Evolutionary conservation across 2,113 vertebrate genomes (phyloP).

Genomic region (Spheniscus mendiculus): DNA sequence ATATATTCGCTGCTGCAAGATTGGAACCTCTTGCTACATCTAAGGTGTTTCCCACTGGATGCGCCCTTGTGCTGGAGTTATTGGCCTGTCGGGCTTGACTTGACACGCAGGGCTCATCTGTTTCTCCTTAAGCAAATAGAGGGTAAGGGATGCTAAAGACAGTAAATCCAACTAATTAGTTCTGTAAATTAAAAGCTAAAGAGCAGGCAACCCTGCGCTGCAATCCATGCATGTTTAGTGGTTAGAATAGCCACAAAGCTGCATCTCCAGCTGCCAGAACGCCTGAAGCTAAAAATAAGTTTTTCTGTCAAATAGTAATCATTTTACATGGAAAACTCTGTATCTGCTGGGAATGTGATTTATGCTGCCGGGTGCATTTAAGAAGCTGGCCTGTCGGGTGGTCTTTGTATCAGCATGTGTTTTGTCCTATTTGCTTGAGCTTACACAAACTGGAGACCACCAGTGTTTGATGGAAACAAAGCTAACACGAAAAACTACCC

Average conservation of each 20-base stretch:
- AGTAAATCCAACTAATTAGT: conserved; percentile 54
- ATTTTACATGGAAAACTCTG: background rate
- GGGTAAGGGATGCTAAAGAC: conserved; percentile 14
- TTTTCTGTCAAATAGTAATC: conserved; percentile 18
- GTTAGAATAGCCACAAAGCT: conserved; percentile 35
- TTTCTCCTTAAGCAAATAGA: conserved; percentile 10
- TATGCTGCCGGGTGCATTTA: background rate
- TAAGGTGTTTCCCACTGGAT: background rate
- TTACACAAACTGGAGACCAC: background rate
- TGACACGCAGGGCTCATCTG: background rate
- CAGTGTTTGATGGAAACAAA: background rate
- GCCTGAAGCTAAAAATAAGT: background rate
- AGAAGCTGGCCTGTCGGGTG: background rate
- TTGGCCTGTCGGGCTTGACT: background rate
- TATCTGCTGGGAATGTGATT: background rate
- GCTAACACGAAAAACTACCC: rapidly evolving
- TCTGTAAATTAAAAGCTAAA: conserved; percentile 43
- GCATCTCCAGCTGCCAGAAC: background rate
- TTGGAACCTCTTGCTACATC: background rate
- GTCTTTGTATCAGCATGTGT: background rate
- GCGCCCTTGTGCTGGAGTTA: background rate
- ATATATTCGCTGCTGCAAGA: rapidly evolving
- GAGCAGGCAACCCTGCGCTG: background rate
- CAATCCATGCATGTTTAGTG: background rate
- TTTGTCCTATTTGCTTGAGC: background rate